Base-by-base conservation (phyloP, 2,113 vertebrate species). In the Pluvialis apricaria region DNA sequence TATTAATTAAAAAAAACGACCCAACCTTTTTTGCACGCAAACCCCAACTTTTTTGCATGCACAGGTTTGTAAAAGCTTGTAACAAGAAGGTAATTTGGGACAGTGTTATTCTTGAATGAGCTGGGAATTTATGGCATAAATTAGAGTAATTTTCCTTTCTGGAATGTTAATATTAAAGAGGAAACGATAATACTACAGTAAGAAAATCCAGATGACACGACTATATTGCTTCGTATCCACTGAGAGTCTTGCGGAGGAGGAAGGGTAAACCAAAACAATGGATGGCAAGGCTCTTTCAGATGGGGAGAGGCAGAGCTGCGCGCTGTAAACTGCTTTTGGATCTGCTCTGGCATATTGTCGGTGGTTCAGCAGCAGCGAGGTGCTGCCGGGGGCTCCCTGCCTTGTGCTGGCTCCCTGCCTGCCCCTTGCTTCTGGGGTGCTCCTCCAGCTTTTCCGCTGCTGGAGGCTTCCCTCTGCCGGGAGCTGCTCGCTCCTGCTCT, bases 111-210 rank as follows among this genome's bases (percentile, higher is more conserved):
- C 71, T 90, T 88, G 76, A 92, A 90, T 55, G 55, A 83, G 45
- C 68, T 93, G 57, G 73, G 76, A 92, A 58, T 88, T 92, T 78
- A 71, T 88, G 76, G 29, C 79, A 92, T 83, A 75, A 93, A 86
- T 92, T 40, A 42, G 36, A 85, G 49, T 79, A 85, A 44, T 80
- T 96, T 97, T 94, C 58, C 78, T 90, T 73, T 85, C 85, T 80
- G 82, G 90, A 91, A 91, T 87, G 81, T 85, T 95, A 95, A 76
- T 91, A 85, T 91, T 94, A 73, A 83, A 90, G 45, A 77, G 84
- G 93, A 93, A 95, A 69, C 7, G 3, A 69, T 90, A 66, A 60
- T 88, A 70, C 75, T 90, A n/a, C 68, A 68, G 47, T 92, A 96
- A 95, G 82, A 86, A 94, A 95, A 92, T 88, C 92, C 88, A 93